Evolutionary conservation across 2,113 vertebrate genomes (phyloP).

Genomic region (Sturnus vulgaris): DNA sequence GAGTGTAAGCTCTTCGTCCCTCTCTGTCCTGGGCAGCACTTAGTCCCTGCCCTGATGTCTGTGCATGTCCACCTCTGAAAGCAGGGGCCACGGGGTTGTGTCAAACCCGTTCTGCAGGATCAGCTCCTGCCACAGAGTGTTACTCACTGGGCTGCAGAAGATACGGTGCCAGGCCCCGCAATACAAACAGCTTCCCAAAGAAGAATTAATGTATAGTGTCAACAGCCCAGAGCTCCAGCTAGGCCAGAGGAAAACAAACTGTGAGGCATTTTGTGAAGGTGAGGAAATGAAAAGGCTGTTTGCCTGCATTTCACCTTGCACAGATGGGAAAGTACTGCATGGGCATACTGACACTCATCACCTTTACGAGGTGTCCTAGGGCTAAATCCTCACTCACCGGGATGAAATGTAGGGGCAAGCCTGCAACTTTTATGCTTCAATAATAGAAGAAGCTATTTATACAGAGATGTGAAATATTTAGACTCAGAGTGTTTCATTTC

Average conservation of each 20-base stretch:
- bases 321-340: neutral
- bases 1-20: neutral
- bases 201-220: neutral
- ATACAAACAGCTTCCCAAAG: neutral
- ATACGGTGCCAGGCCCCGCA: accelerated
- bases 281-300: neutral
- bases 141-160: neutral
- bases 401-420: neutral
- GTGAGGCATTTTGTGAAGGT: neutral
- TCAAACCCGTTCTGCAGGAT: neutral
- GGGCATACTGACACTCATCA: neutral
- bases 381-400: neutral
- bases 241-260: neutral
- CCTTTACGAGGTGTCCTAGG: conserved; percentile 4
- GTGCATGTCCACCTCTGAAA: neutral
- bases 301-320: conserved; percentile 1
- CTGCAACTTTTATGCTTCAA: neutral
- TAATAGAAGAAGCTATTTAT: conserved; percentile 37
- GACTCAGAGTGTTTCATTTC: conserved; percentile 51
- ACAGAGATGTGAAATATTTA: conserved; percentile 43
- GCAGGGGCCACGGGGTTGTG: neutral
- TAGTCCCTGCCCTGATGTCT: neutral
- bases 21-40: neutral
- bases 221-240: neutral
- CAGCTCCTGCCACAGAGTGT: neutral